phyloP scores from a whole-genome alignment of 2,888 invertebrate species.

The Agrotis puta region DNA sequence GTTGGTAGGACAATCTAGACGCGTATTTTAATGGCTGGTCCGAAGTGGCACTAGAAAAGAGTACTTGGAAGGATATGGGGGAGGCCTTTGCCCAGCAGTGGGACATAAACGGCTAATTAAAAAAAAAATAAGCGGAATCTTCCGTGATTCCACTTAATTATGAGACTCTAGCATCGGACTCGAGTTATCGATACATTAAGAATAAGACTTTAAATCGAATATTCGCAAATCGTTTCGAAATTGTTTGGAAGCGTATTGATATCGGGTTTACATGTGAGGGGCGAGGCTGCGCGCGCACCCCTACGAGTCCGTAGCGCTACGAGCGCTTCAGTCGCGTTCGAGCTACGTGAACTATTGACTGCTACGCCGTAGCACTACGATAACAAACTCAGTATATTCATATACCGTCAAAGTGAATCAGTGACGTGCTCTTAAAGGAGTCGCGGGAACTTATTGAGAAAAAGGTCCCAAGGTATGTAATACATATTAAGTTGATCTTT shows the following conservation, averaged over 20 bases:
- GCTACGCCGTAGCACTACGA: constrained; percentile 84
- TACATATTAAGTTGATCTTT: constrained; percentile 18
- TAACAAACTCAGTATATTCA: constrained; percentile 67
- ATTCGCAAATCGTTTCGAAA: constrained; percentile 81
- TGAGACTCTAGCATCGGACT: constrained; percentile 13
- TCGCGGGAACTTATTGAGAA: constrained; percentile 59
- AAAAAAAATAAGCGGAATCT: neutral
- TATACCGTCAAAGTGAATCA: constrained; percentile 76
- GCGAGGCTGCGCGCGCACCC: constrained; percentile 89
- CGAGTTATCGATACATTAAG: constrained; percentile 50
- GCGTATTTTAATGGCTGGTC: too few species aligned
- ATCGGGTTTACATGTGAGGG: constrained; percentile 87
- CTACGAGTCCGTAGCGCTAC: constrained; percentile 81
- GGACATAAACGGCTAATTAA: too few species aligned
- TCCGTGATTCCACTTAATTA: constrained; percentile 28
- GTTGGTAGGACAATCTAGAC: too few species aligned
- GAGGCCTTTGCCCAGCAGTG: too few species aligned
- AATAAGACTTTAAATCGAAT: constrained; percentile 73
- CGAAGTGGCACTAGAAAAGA: too few species aligned
- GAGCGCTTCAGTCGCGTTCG: constrained; percentile 84
- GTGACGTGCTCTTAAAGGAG: constrained; percentile 73
- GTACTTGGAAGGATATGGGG: too few species aligned
- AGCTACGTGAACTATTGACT: constrained; percentile 81
- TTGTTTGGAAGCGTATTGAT: constrained; percentile 85
- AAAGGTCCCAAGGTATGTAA: constrained; percentile 68